Conservation (phyloP, 2,888 invertebrate species). For the Folsomia manolachei region DNA sequence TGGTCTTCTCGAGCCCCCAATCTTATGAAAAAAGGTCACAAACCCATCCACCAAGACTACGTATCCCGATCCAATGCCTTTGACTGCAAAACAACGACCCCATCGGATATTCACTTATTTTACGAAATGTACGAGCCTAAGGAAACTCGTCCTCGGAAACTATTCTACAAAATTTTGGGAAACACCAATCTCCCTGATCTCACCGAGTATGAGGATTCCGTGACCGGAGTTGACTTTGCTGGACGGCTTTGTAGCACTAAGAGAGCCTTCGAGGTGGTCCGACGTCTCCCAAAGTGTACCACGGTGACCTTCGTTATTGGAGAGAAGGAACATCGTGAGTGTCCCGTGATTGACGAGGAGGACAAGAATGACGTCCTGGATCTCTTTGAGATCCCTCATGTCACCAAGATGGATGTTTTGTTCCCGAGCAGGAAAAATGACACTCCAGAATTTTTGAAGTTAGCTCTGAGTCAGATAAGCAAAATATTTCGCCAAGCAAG, state of each 20-base stretch:
- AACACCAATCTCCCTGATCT: not conserved
- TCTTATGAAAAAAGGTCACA: no score
- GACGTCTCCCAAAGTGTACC: not conserved
- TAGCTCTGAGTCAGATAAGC: not conserved
- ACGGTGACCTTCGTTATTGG: not conserved
- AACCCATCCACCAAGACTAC: no score
- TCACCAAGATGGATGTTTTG: not conserved
- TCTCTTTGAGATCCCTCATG: not conserved
- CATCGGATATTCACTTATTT: not conserved
- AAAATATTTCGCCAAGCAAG: not conserved
- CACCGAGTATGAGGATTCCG: not conserved
- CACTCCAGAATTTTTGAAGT: not conserved
- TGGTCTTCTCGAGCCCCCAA: no score
- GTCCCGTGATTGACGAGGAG: not conserved
- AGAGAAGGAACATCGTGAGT: not conserved
- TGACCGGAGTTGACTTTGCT: not conserved
- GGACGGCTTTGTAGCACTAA: not conserved
- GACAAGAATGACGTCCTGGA: not conserved
- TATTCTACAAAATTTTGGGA: not conserved
- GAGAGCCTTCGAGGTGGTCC: not conserved
- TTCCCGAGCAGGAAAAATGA: not conserved
- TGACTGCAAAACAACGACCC: not conserved
- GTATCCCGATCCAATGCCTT: no score
- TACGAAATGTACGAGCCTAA: not conserved
- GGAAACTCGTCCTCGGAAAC: not conserved